phyloP scores from a whole-genome alignment of 2,888 invertebrate genomes.

The Protophormia terraenovae region DNA sequence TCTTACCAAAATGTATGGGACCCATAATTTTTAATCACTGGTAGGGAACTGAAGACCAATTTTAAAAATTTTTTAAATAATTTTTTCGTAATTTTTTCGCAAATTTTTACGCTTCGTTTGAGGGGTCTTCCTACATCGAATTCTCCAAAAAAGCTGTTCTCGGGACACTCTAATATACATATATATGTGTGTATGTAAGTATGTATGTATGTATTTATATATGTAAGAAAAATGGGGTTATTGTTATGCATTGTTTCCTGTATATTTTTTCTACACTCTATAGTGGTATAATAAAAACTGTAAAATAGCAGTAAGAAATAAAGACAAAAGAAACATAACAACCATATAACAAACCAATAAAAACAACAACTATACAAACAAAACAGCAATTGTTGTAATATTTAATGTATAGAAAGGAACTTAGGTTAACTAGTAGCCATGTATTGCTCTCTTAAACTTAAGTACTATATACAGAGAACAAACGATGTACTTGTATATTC shows the following conservation, averaged over 20 bases:
- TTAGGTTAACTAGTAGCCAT: conserved; percentile 26
- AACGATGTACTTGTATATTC: not conserved
- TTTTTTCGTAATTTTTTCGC: no score
- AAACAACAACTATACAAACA: not conserved
- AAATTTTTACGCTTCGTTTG: no score
- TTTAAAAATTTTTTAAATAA: no score
- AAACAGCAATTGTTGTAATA: not conserved
- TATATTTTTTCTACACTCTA: not conserved
- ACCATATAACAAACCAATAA: not conserved
- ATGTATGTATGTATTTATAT: no score
- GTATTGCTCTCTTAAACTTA: conserved; percentile 12
- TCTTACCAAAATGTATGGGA: no score
- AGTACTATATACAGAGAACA: not conserved
- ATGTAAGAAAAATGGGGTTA: not conserved
- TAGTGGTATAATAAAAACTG: not conserved
- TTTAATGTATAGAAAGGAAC: conserved; percentile 4
- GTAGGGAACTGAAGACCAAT: no score
- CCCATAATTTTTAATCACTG: no score
- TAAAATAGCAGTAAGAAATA: not conserved
- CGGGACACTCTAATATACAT: not conserved
- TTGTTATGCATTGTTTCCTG: not conserved
- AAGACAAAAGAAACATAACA: not conserved
- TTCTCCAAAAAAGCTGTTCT: no score
- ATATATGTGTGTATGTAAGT: not conserved
- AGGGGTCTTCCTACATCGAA: no score